A percentile compares a stretch with the other conserved stretches of the same genome.
phyloP scores from a whole-genome alignment of 2,797 vertebrate species.

The Oceanodroma leucorhoa region DNA sequence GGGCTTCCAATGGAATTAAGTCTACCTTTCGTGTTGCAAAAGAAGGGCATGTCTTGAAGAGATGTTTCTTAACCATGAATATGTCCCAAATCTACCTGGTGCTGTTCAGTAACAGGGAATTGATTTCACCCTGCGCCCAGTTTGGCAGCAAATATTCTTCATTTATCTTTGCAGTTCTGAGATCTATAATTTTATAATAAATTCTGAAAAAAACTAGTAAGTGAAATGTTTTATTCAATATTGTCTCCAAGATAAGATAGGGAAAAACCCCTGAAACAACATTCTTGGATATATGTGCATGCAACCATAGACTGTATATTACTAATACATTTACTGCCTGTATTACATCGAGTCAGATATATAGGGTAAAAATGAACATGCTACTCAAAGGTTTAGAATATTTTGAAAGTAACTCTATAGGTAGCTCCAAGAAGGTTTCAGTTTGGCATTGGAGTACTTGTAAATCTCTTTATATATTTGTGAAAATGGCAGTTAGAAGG shows the following conservation, averaged over 20 bases:
- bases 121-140: neutral
- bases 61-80: neutral
- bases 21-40: neutral
- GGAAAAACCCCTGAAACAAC: neutral
- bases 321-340: neutral
- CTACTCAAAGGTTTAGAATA: neutral
- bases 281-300: neutral
- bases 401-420: neutral
- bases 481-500: neutral
- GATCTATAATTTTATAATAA: neutral
- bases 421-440: neutral
- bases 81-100: neutral
- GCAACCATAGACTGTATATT: neutral
- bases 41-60: neutral
- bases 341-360: neutral
- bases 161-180: neutral
- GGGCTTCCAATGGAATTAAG: neutral
- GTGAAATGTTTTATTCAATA: neutral
- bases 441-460: neutral
- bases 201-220: neutral
- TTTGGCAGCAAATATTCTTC: neutral
- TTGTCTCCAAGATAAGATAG: neutral
- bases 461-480: neutral
- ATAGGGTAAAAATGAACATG: neutral
- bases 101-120: neutral